Evolutionary conservation across 2,888 invertebrate genomes (phyloP), one percentile per base, ranked within the genome.

Genomic region (Latheticus oryzae): DNA sequence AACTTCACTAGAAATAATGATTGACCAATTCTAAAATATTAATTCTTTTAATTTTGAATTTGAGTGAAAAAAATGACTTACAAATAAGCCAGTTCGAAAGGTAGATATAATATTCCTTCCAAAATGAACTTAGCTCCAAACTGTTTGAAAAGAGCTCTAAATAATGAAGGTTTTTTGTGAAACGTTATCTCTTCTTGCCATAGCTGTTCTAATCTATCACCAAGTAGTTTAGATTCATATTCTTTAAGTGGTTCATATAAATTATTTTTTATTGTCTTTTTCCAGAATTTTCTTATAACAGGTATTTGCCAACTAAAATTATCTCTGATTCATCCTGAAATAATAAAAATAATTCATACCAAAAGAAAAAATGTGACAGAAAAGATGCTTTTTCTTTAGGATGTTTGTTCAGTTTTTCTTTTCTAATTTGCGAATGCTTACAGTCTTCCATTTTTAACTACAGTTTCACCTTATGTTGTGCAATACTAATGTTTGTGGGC

Each of bases 381-480:
- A 23, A 13, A 12, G 23, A 24, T 1, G 24, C 23, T n/a, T 8
- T 11, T 11, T 12, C 5, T 13, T 12, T 11, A 1, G 40, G 40
- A 24, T 40, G 40, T 4, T 7, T n/a, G 13, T 40, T 40, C n/a
- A 23, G 8, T 3, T 40, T 13, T 11, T 19, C 4, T 23, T 24
- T 40, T 40, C 8, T 38, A 23, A 11, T 9, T 9, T 21, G 8
- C 4, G 23, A 13, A n/a, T 40, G 24, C 15, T 40, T 24, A n/a
- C 8, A 24, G 24, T 40, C 40, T 23, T 40, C 40, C 40, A 40
- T 40, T 33, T n/a, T n/a, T n/a, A n/a, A n/a, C n/a, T n/a, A n/a
- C n/a, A n/a, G n/a, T n/a, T n/a, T n/a, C n/a, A n/a, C n/a, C n/a
- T n/a, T n/a, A n/a, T n/a, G n/a, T n/a, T n/a, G n/a, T n/a, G n/a